Base-by-base conservation (phyloP, 2,888 invertebrate species). In the Hydroisotoma schaefferi region DNA sequence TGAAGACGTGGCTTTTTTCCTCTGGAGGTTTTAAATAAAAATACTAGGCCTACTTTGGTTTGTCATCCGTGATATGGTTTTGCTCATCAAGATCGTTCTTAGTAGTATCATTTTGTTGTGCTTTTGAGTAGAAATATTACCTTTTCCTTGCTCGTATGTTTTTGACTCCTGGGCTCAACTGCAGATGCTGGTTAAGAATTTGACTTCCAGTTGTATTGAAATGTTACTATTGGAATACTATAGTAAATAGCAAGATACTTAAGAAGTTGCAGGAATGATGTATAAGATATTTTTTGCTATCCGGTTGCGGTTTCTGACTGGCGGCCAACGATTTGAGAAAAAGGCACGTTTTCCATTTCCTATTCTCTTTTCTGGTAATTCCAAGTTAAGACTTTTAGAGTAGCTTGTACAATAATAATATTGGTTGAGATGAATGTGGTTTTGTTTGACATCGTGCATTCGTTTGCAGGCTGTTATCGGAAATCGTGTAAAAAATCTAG, bases 281-380 rank as follows among this genome's bases (percentile, higher is more conserved):
- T 46, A 46, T 20, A 23, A 47, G 49, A 23, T 27, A 6, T 52
- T 52, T 52, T 52, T 52, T 52, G 33, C 6, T n/a, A 52, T 20
- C 40, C 37, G 26, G 12, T 52, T 52, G 51, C 29, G 51, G 51
- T 52, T 52, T 52, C 51, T 37, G 51, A 52, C 51, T 28, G 33
- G 22, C 28, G 49, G 49, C 49, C 28, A 49, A 20, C 49, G 28
- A 40, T 40, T 40, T 15, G 25, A 49, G 26, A 20, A 29, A 52
- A 27, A 29, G 51, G 20, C 51, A 52, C 51, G 51, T 52, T 52
- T 25, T 40, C 40, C 40, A 40, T 40, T 40, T 40, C 40, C 40
- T 40, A 40, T 40, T 15, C 20, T 6, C 15, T 15, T 40, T 20
- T 15, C 40, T 5, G 8, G 8, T 40, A 40, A 18, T n/a, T n/a